phyloP scores from a whole-genome alignment of 2,888 invertebrate species.

The Therioaphis trifolii region DNA sequence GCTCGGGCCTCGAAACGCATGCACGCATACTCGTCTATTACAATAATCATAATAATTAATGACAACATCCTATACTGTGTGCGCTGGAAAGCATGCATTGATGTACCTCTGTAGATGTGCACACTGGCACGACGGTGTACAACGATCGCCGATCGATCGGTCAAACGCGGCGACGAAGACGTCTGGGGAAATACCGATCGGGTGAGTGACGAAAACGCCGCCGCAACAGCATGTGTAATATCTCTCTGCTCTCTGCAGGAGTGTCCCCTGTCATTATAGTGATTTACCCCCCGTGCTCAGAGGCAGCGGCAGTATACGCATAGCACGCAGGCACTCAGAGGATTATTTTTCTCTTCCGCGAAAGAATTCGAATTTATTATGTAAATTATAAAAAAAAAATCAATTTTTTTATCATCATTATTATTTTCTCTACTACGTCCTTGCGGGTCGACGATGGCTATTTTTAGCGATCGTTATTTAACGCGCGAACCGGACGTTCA shows the following conservation, averaged over 20 bases:
- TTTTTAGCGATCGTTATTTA: conserved; percentile 52
- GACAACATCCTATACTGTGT: no score
- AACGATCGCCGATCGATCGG: not conserved
- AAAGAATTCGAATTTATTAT: conserved; percentile 37
- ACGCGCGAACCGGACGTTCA: conserved; percentile 12
- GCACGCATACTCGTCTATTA: no score
- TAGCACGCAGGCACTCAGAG: not conserved
- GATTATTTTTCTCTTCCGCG: not conserved
- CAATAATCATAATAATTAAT: no score
- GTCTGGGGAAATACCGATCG: not conserved
- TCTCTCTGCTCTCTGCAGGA: not conserved
- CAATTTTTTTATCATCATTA: not conserved
- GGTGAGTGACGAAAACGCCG: not conserved
- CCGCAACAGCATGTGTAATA: not conserved
- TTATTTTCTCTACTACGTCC: not conserved
- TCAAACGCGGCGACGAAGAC: no score
- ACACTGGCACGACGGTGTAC: no score
- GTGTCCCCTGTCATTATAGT: not conserved
- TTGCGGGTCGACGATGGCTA: conserved; percentile 26
- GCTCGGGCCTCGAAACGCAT: no score
- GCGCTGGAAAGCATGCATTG: no score
- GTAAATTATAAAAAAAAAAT: no score
- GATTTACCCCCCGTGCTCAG: not conserved
- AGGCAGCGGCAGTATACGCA: not conserved
- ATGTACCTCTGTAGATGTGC: no score